A percentile compares a stretch with the other conserved stretches of the same genome.
Conservation (phyloP, 2,113 vertebrate genomes). For the Hemichromis elongatus region DNA sequence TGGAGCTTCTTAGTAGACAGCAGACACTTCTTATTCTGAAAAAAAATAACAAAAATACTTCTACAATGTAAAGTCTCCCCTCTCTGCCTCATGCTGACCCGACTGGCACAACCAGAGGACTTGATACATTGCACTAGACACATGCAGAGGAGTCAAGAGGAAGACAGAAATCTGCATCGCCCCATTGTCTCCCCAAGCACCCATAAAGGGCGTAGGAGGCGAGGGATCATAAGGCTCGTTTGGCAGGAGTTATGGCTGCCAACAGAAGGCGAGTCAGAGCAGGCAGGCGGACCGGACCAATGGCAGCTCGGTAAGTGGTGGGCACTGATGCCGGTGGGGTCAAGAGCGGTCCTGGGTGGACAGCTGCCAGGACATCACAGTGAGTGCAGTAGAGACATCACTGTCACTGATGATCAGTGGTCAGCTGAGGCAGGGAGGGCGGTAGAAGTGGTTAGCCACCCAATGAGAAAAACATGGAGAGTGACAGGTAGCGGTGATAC, state of each 20-base stretch:
- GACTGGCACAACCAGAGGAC: neutral
- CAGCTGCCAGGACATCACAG: conserved; percentile 29
- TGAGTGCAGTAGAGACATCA: conserved; percentile 45
- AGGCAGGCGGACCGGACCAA: neutral
- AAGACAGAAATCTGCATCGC: conserved; percentile 25
- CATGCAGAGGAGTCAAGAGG: neutral
- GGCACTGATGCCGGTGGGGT: conserved; percentile 8
- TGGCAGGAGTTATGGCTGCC: conserved; percentile 61
- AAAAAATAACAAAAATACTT: neutral
- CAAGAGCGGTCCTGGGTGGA: neutral
- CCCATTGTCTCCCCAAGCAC: conserved; percentile 77
- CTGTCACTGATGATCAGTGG: conserved; percentile 39
- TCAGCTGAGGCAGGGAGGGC: neutral
- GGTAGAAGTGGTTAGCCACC: neutral
- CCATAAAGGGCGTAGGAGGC: conserved; percentile 74
- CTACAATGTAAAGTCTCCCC: neutral
- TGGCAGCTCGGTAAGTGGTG: conserved; percentile 16
- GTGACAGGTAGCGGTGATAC: neutral
- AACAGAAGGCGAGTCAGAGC: conserved; percentile 7
- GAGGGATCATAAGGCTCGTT: conserved; percentile 68
- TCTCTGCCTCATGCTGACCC: neutral
- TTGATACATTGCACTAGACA: neutral
- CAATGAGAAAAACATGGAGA: neutral
- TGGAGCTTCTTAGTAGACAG: neutral
- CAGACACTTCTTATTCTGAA: neutral